Evolutionary conservation across 2,888 invertebrate genomes (phyloP).

Genomic region (Harpalus rubripes): DNA sequence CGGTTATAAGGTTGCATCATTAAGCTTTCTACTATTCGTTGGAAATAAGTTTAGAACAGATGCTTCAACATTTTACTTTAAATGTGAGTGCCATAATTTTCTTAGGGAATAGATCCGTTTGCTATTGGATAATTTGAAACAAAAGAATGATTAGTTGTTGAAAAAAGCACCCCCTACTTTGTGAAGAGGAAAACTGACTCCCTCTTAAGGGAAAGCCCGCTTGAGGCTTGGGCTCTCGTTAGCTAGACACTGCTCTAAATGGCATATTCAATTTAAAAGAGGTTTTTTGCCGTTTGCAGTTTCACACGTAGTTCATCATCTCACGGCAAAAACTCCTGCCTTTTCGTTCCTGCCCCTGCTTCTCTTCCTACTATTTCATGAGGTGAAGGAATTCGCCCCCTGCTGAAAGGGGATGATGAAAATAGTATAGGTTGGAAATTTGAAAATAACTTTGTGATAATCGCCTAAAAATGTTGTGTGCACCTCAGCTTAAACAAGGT

Average conservation of each 20-base stretch:
- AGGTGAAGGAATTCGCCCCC: neutral
- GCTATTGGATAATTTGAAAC: neutral
- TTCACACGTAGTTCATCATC: constrained; percentile 74
- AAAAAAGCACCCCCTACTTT: neutral
- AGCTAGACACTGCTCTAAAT: constrained; percentile 72
- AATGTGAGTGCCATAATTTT: neutral
- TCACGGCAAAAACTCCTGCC: constrained; percentile 61
- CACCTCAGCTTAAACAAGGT: too few species aligned
- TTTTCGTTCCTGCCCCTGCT: constrained; percentile 41
- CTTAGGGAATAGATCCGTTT: neutral
- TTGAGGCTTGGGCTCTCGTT: constrained; percentile 70
- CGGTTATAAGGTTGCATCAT: too few species aligned
- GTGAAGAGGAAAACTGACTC: neutral
- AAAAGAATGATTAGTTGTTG: neutral
- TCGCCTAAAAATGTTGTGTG: too few species aligned
- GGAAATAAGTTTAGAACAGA: too few species aligned
- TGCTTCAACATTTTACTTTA: too few species aligned
- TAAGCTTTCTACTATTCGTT: too few species aligned
- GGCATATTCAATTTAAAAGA: constrained; percentile 73
- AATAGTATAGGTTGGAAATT: too few species aligned
- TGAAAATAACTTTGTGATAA: too few species aligned
- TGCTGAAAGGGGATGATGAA: neutral
- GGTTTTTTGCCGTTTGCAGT: constrained; percentile 73
- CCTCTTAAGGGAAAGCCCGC: constrained; percentile 59
- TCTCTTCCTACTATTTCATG: neutral